A percentile compares a stretch with the other conserved stretches of the same genome.
Evolutionary conservation across 2,888 invertebrate genomes (phyloP).

Genomic region (Listrodromus nycthemerus): DNA sequence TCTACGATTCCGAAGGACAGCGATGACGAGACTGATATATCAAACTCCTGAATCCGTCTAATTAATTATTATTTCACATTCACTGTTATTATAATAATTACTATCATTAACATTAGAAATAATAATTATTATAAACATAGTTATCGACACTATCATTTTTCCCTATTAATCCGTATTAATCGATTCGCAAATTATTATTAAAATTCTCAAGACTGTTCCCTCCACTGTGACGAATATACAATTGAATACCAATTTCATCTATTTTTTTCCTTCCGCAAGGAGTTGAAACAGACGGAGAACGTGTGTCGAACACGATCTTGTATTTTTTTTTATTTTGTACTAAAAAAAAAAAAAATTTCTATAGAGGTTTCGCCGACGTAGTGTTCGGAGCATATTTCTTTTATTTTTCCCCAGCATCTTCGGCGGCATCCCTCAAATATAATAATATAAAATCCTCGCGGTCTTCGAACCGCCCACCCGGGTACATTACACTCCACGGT

Average conservation of each 20-base stretch:
- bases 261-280: background rate
- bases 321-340: background rate
- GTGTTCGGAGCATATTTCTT: slow-evolving; percentile 16
- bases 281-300: slow-evolving; percentile 14
- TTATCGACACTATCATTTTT: background rate
- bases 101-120: too few species aligned
- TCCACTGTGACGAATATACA: background rate
- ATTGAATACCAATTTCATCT: background rate
- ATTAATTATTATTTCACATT: slow-evolving; percentile 9
- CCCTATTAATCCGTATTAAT: slow-evolving; percentile 28
- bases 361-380: slow-evolving; percentile 2
- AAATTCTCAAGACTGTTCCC: background rate
- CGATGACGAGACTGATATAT: slow-evolving; percentile 7
- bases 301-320: slow-evolving; percentile 24
- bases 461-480: slow-evolving; percentile 65
- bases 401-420: slow-evolving; percentile 36
- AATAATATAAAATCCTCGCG: slow-evolving; percentile 68
- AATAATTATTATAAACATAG: background rate
- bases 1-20: slow-evolving; percentile 22
- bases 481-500: slow-evolving; percentile 40
- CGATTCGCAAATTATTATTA: slow-evolving; percentile 15
- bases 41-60: slow-evolving; percentile 2
- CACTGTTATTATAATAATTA: too few species aligned
- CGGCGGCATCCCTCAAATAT: slow-evolving; percentile 73
- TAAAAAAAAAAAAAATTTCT: too few species aligned